phyloP scores from a whole-genome alignment of 2,888 invertebrate genomes.

The Salticus scenicus region DNA sequence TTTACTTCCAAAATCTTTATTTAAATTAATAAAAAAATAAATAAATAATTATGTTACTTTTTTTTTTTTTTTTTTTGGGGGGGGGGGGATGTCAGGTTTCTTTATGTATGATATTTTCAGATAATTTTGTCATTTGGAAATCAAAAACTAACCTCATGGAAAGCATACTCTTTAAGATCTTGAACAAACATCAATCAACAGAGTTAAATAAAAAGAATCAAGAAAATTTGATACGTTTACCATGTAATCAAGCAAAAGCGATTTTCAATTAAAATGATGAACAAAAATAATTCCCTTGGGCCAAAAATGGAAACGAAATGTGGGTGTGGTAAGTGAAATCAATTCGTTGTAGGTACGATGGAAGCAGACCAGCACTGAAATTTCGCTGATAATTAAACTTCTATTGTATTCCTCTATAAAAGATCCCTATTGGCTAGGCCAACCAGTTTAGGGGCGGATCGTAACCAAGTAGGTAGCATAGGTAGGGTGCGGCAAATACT shows the following conservation, averaged over 20 bases:
- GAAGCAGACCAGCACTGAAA: conserved; percentile 27
- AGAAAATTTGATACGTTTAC: background rate
- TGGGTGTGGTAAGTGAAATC: conserved; percentile 57
- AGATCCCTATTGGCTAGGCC: conserved; percentile 48
- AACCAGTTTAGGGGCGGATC: conserved; percentile 60
- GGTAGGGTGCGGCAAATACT: conserved; percentile 39
- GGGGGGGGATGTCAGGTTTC: too few relatives aligned
- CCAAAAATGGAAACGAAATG: conserved; percentile 32
- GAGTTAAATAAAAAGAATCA: background rate
- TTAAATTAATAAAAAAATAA: too few relatives aligned
- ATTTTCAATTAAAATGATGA: conserved; percentile 51
- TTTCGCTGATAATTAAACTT: conserved; percentile 49
- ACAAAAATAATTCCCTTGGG: conserved; percentile 30
- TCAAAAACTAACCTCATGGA: too few relatives aligned
- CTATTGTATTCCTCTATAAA: conserved; percentile 45
- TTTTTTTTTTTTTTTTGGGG: too few relatives aligned
- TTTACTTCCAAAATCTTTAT: too few relatives aligned
- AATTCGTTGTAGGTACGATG: conserved; percentile 48
- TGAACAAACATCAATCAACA: conserved; percentile 9
- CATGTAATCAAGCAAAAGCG: conserved; percentile 40
- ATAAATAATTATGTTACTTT: too few relatives aligned
- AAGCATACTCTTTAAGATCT: background rate
- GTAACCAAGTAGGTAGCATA: conserved; percentile 45
- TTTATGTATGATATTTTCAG: too few relatives aligned
- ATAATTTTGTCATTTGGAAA: too few relatives aligned